Percentiles rank a stretch among this genome's conserved stretches.
Conservation (phyloP, 2,797 vertebrate species). For the Molossus molossus region DNA sequence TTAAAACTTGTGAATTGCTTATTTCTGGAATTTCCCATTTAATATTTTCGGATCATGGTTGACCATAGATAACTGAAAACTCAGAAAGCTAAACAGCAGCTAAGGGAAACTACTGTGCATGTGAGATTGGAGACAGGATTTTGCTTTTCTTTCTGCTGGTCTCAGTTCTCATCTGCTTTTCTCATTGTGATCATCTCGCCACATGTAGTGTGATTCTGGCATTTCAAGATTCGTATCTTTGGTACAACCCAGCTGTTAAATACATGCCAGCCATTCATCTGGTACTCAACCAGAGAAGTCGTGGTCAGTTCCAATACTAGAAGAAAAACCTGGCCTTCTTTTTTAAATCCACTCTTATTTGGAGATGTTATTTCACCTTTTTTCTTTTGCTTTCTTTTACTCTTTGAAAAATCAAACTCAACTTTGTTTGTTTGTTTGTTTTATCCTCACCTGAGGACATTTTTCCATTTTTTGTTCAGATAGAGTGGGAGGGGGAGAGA, state of each 20-base stretch:
- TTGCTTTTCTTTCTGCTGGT: neutral
- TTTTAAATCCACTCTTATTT: neutral
- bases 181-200: neutral
- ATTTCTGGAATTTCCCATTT: neutral
- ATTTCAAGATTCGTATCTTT: neutral
- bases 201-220: neutral
- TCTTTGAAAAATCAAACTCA: conserved; percentile 58
- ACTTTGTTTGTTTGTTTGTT: too few relatives aligned
- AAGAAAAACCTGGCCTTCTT: neutral
- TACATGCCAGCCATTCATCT: neutral
- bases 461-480: too few relatives aligned
- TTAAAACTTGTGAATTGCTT: neutral
- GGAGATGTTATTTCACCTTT: conserved; percentile 6
- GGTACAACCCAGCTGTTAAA: neutral
- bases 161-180: neutral
- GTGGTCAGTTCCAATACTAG: neutral
- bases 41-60: neutral
- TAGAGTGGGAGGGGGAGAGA: too few relatives aligned
- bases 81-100: neutral
- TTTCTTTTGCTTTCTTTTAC: neutral
- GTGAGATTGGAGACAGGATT: neutral
- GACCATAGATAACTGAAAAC: neutral
- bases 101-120: neutral
- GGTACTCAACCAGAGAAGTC: neutral
- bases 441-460: too few relatives aligned